A percentile compares a stretch with the other conserved stretches of the same genome.
Evolutionary conservation across 2,797 vertebrate genomes (phyloP).

Genomic region (Pitangus sulphuratus): DNA sequence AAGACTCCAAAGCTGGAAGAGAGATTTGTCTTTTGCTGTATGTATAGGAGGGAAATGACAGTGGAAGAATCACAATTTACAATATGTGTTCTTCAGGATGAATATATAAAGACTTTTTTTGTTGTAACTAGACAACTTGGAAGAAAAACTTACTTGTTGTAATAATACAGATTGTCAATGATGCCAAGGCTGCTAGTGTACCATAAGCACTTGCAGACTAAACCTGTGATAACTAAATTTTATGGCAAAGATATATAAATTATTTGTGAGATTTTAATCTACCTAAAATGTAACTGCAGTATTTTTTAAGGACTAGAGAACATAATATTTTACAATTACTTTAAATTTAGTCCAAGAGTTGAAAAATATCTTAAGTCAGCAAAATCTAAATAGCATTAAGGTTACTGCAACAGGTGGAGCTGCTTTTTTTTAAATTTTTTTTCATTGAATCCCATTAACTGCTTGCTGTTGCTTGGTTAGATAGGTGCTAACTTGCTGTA

Average conservation of each 20-base stretch:
- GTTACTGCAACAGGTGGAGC: background rate
- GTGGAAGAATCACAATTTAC: background rate
- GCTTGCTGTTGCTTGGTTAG: background rate
- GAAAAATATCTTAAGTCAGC: background rate
- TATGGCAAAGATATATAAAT: background rate
- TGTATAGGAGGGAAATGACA: rapidly evolving
- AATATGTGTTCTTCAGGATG: background rate
- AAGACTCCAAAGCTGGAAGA: background rate
- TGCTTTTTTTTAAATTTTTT: background rate
- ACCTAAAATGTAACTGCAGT: background rate
- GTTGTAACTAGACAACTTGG: background rate
- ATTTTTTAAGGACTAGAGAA: background rate
- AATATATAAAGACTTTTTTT: background rate
- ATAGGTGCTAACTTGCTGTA: constrained; percentile 17
- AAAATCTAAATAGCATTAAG: background rate
- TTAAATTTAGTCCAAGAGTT: background rate
- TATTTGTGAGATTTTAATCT: constrained; percentile 6
- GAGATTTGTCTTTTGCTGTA: background rate
- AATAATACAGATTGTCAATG: background rate
- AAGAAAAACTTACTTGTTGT: background rate
- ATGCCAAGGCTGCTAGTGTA: background rate
- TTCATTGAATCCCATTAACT: background rate
- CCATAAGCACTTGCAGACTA: background rate
- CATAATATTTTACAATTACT: background rate
- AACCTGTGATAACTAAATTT: background rate